phyloP scores from a whole-genome alignment of 2,888 invertebrate species.

The Cantharis rustica region DNA sequence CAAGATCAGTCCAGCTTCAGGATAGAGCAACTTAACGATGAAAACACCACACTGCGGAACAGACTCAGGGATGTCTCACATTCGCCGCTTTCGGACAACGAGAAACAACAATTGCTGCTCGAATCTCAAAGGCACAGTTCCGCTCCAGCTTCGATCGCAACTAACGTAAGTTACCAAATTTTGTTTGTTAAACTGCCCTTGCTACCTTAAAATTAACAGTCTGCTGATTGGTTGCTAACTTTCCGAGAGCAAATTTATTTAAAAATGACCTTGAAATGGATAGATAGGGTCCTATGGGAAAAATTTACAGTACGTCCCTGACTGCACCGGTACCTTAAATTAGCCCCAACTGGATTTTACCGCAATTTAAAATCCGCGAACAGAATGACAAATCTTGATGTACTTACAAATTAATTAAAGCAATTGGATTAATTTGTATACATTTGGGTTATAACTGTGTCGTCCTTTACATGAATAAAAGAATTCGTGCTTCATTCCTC shows the following conservation, averaged over 20 bases:
- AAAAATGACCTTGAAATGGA: too few species aligned
- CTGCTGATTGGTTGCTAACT: too few species aligned
- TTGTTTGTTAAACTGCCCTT: neutral
- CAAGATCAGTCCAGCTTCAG: constrained; percentile 67
- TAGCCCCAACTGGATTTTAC: neutral
- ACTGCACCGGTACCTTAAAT: too few species aligned
- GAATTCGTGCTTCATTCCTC: neutral
- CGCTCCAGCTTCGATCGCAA: constrained; percentile 78
- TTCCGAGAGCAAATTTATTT: too few species aligned
- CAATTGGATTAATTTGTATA: neutral
- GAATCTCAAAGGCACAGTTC: constrained; percentile 72
- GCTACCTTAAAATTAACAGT: too few species aligned
- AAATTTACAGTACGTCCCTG: too few species aligned
- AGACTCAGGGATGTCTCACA: constrained; percentile 79
- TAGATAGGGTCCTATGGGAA: too few species aligned
- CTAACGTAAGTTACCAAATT: constrained; percentile 48
- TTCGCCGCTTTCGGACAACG: constrained; percentile 81
- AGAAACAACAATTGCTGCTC: constrained; percentile 79
- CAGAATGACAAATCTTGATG: neutral
- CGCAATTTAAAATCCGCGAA: neutral
- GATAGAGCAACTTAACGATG: constrained; percentile 72
- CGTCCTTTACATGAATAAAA: neutral
- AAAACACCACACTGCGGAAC: constrained; percentile 76
- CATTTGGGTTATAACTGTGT: neutral
- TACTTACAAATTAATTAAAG: neutral